Evolutionary conservation across 2,797 vertebrate species (phyloP).

Genomic region (Xenentodon cancila): DNA sequence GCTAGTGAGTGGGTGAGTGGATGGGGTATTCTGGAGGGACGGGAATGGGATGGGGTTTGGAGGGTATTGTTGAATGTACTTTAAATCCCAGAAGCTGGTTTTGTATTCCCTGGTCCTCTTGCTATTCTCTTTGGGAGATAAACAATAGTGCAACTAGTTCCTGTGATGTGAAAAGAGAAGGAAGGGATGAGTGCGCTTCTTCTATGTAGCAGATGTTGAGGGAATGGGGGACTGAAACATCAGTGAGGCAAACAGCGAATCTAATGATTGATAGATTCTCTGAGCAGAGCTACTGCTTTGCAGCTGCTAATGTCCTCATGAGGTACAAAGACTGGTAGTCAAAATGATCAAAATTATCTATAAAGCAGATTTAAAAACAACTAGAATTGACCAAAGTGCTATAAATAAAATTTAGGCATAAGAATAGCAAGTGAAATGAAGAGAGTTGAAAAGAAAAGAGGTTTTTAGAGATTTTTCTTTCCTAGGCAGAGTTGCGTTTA

Average conservation of each 20-base stretch:
- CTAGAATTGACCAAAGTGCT: too few species aligned
- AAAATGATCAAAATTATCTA: slow-evolving; percentile 3
- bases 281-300: slow-evolving; percentile 43
- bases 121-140: slow-evolving; percentile 46
- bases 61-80: slow-evolving; percentile 23
- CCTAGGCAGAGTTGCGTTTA: too few species aligned
- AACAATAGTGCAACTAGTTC: slow-evolving; percentile 38
- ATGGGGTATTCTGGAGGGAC: too few species aligned
- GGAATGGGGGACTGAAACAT: slow-evolving; percentile 61
- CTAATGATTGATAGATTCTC: slow-evolving; percentile 74
- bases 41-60: neutral
- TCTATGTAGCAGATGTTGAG: slow-evolving; percentile 73
- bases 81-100: slow-evolving; percentile 38
- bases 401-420: too few species aligned
- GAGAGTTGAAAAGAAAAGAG: too few species aligned
- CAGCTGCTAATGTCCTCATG: slow-evolving; percentile 65
- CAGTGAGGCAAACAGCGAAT: slow-evolving; percentile 59
- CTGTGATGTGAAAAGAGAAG: slow-evolving; percentile 39
- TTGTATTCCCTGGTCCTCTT: slow-evolving; percentile 25
- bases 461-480: too few species aligned
- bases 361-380: too few species aligned
- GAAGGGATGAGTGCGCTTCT: slow-evolving; percentile 55
- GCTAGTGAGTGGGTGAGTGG: neutral
- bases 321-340: slow-evolving; percentile 43
- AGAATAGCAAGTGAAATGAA: too few species aligned